These are phyloP conservation scores for Drosophila lowei DNA, from an alignment of 1,140 invertebrate genomes.

Conservation along the genomic window DNA sequence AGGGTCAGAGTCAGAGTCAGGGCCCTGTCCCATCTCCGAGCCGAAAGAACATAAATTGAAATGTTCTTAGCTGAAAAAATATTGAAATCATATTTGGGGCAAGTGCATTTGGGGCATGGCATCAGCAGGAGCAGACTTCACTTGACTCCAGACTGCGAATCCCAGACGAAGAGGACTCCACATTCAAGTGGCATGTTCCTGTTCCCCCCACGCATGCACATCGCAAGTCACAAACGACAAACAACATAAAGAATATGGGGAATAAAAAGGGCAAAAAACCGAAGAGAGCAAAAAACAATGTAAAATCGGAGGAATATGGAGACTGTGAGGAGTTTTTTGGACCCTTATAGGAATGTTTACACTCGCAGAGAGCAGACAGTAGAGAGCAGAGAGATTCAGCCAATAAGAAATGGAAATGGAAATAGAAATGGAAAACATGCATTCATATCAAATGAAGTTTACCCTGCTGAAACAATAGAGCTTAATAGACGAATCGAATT, in stretches of 20 bases:
- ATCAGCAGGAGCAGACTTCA: constrained; percentile 26
- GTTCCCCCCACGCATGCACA: constrained; percentile 28
- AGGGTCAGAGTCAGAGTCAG: constrained; percentile 57
- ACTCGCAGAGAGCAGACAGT: no score
- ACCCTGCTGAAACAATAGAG: constrained; percentile 35
- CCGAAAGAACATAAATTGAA: constrained; percentile 76
- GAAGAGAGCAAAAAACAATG: background rate
- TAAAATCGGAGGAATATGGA: background rate
- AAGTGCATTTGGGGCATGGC: constrained; percentile 35
- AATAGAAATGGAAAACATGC: constrained; percentile 15
- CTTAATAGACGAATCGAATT: constrained; percentile 44
- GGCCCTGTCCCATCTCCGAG: constrained; percentile 29
- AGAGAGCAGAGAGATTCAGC: background rate
- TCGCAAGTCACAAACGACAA: constrained; percentile 42
- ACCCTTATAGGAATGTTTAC: background rate
- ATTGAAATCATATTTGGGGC: constrained; percentile 75
- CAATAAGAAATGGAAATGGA: constrained; percentile 17
- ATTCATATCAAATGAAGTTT: constrained; percentile 23
- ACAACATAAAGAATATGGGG: constrained; percentile 22
- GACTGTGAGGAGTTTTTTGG: constrained; percentile 3
- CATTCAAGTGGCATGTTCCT: constrained; percentile 20
- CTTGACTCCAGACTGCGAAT: constrained; percentile 49
- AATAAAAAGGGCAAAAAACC: constrained; percentile 5
- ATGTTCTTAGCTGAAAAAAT: constrained; percentile 57
- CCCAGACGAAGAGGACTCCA: constrained; percentile 18